Conservation (phyloP, 2,113 vertebrate genomes). For the Hydropotes inermis region DNA sequence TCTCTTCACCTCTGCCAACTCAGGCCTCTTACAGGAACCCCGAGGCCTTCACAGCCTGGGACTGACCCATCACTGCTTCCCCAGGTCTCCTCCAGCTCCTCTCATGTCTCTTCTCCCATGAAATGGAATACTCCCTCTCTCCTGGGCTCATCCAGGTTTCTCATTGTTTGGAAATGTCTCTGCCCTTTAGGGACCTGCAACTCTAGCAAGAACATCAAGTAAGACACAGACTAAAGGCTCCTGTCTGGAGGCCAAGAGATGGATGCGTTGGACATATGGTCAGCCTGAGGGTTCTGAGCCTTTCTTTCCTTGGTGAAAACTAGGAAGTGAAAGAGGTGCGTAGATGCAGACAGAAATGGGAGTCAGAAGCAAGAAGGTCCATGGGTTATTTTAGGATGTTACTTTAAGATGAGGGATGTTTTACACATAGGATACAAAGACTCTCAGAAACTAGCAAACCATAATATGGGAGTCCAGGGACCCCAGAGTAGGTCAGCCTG, state of each 20-base stretch:
- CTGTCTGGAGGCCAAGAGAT: not conserved
- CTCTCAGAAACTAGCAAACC: not conserved
- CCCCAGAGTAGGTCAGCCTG: fast-evolving
- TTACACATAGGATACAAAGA: not conserved
- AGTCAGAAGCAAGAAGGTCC: not conserved
- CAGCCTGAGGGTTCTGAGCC: not conserved
- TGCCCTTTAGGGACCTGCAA: not conserved
- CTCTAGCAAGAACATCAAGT: not conserved
- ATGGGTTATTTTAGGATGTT: not conserved
- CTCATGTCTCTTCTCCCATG: not conserved
- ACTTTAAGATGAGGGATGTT: not conserved
- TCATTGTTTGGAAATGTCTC: not conserved
- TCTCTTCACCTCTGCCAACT: not conserved
- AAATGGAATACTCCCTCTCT: not conserved
- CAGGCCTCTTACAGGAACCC: fast-evolving
- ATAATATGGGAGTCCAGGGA: not conserved
- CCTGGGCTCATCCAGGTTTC: not conserved
- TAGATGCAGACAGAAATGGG: not conserved
- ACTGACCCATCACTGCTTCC: not conserved
- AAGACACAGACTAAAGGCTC: not conserved
- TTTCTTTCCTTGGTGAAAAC: not conserved
- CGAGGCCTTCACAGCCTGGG: not conserved
- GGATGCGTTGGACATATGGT: not conserved
- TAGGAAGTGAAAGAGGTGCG: not conserved
- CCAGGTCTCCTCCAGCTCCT: not conserved